phyloP scores from a whole-genome alignment of 2,113 vertebrate species.

The Heterocephalus glaber region DNA sequence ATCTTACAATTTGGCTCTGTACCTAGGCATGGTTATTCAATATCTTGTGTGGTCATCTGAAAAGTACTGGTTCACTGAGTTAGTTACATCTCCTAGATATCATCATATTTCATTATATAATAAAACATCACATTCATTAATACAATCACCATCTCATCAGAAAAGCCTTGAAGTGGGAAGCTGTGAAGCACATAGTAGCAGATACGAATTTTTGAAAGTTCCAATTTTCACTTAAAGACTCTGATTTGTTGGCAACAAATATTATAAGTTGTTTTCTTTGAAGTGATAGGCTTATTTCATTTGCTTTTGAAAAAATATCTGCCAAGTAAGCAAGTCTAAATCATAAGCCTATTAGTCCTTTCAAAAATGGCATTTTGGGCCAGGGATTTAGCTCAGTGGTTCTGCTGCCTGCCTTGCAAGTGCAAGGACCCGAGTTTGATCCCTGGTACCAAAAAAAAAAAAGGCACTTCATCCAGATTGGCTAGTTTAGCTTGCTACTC shows the following conservation, averaged over 20 bases:
- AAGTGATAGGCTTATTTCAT: neutral
- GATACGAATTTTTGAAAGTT: neutral
- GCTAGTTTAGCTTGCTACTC: neutral
- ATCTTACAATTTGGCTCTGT: neutral
- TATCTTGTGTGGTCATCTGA: neutral
- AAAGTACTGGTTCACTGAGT: neutral
- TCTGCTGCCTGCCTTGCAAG: no score
- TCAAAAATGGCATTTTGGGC: neutral
- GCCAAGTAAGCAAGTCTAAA: neutral
- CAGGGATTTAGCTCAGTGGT: no score
- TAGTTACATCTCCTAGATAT: neutral
- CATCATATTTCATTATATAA: neutral
- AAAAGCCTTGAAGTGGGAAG: neutral
- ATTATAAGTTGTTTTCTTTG: neutral
- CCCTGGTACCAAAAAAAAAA: no score
- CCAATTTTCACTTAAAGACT: conserved; percentile 7
- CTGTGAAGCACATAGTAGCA: neutral
- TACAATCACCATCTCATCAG: neutral
- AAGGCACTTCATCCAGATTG: neutral
- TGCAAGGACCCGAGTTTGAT: no score
- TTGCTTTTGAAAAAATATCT: conserved; percentile 1
- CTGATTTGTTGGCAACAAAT: conserved; percentile 39
- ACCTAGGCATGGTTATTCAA: neutral
- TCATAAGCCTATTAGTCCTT: neutral
- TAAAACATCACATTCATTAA: neutral